Conservation (phyloP, 2,797 vertebrate genomes). For the Schizothorax lantsangensis region DNA sequence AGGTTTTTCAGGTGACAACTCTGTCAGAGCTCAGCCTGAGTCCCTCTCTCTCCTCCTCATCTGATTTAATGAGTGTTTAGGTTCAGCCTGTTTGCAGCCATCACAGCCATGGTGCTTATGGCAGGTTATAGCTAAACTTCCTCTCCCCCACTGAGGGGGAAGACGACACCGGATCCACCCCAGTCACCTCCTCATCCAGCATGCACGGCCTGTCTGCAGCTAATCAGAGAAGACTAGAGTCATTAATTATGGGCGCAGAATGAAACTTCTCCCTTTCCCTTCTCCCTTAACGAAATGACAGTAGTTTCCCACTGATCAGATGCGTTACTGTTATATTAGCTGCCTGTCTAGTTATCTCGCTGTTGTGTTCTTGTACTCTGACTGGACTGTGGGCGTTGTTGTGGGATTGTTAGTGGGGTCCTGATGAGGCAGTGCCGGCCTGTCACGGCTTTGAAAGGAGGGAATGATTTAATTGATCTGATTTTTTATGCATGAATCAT, state of each 20-base stretch:
- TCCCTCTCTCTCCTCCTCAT: neutral
- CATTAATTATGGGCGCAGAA: slow-evolving; percentile 62
- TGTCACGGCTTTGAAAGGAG: slow-evolving; percentile 6
- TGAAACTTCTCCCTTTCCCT: slow-evolving; percentile 33
- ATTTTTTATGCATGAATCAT: slow-evolving; percentile 21
- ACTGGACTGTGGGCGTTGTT: slow-evolving; percentile 4
- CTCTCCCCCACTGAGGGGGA: slow-evolving; percentile 32
- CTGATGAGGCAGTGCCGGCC: slow-evolving; percentile 7
- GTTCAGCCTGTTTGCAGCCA: slow-evolving; percentile 44
- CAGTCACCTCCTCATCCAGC: slow-evolving; percentile 43
- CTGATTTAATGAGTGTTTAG: slow-evolving; percentile 45
- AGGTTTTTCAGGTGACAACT: slow-evolving; percentile 14
- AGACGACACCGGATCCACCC: slow-evolving; percentile 47
- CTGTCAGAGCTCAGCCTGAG: neutral
- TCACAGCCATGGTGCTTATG: slow-evolving; percentile 45
- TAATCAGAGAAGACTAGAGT: slow-evolving; percentile 62
- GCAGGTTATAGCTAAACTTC: slow-evolving; percentile 41
- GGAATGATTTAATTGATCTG: slow-evolving; percentile 17
- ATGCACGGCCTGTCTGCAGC: slow-evolving; percentile 48
- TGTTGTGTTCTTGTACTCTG: slow-evolving; percentile 36
- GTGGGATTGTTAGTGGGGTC: neutral
- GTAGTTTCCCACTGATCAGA: slow-evolving; percentile 45
- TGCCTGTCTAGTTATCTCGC: slow-evolving; percentile 18
- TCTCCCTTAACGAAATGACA: slow-evolving; percentile 51
- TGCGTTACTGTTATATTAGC: slow-evolving; percentile 34